Base-by-base conservation (phyloP, 2,888 invertebrate species). In the Ecliptopera silaceata region DNA sequence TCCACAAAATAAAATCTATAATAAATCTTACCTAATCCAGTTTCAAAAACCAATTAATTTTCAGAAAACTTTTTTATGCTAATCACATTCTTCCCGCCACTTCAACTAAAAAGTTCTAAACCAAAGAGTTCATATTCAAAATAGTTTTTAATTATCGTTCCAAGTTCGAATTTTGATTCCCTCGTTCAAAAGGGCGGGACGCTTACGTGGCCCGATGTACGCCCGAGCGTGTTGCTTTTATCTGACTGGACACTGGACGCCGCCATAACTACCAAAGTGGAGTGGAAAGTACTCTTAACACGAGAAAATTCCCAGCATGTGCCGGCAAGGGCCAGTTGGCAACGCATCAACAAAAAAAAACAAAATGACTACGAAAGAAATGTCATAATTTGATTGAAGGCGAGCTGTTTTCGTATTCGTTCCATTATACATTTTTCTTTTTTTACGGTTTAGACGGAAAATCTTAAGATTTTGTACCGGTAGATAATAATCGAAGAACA, bases 161-260 rank as follows among this genome's bases (percentile, higher is more conserved):
- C 20, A 32, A 52, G 36, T 65, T 65, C 26, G 18, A 60, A 61
- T 58, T 45, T 59, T 8, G 26, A 56, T 58, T 63, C 58, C 56
- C 74, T 70, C 70, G 71, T 68, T 64, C 55, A 65, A 66, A 72
- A 76, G 76, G 79, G 75, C 73, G 62, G 58, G 63, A 64, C 65
- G 72, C 74, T 72, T 74, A 74, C 77, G 71, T 71, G 62, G 76
- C 69, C 74, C 78, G 71, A 70, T 74, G 82, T 80, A 76, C 77
- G 78, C 66, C 72, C 79, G 74, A 69, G 76, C 74, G 80, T 78
- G 80, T 72, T 80, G 88, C 85, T 81, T 82, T 80, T 72, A 79
- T 73, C 76, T 78, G 80, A 88, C 88, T 88, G 88, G 85, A 77
- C 80, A 74, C 69, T 66, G 70, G 71, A 78, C 75, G 80, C 79